A percentile compares a stretch with the other conserved stretches of the same genome.
phyloP scores from a whole-genome alignment of 2,797 vertebrate species.

The Myoxocephalus aenaeus region DNA sequence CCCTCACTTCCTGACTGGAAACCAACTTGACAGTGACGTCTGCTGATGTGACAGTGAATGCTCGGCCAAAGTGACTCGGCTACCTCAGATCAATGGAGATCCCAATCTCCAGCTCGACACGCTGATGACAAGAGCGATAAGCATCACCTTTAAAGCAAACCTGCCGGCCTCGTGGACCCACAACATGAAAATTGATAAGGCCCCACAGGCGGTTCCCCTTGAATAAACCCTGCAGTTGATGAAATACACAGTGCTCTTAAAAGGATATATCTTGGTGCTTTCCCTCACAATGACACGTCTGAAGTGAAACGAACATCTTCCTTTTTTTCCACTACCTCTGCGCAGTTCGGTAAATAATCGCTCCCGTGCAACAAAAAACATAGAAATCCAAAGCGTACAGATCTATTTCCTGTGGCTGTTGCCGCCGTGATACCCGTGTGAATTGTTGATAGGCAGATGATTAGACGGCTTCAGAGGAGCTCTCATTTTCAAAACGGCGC shows the following conservation, averaged over 20 bases:
- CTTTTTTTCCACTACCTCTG: constrained; percentile 24
- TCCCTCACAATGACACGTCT: constrained; percentile 21
- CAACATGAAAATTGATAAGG: constrained; percentile 58
- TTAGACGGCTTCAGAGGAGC: constrained; percentile 46
- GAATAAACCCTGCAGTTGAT: constrained; percentile 49
- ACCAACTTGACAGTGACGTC: constrained; percentile 18
- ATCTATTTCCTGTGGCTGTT: constrained; percentile 53
- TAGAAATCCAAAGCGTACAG: constrained; percentile 43
- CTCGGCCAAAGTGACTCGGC: constrained; percentile 33
- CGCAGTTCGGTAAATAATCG: constrained; percentile 34
- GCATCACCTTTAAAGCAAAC: constrained; percentile 55
- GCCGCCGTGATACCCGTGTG: constrained; percentile 38
- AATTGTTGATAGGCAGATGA: constrained; percentile 43
- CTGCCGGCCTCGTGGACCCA: constrained; percentile 36
- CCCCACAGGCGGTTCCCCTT: constrained; percentile 48
- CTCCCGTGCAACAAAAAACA: constrained; percentile 9
- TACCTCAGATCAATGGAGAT: constrained; percentile 60
- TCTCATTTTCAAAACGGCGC: constrained; percentile 50
- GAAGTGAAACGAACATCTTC: constrained; percentile 35
- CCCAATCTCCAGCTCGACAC: constrained; percentile 44
- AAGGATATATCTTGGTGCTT: constrained; percentile 49
- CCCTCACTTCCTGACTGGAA: constrained; percentile 32
- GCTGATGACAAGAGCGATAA: constrained; percentile 65
- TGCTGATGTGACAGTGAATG: constrained; percentile 7
- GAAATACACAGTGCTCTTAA: constrained; percentile 45